These are phyloP conservation scores for Pristionchus fissidentatus DNA, from an alignment of 2,888 invertebrate genomes.

Conservation along the genomic window DNA sequence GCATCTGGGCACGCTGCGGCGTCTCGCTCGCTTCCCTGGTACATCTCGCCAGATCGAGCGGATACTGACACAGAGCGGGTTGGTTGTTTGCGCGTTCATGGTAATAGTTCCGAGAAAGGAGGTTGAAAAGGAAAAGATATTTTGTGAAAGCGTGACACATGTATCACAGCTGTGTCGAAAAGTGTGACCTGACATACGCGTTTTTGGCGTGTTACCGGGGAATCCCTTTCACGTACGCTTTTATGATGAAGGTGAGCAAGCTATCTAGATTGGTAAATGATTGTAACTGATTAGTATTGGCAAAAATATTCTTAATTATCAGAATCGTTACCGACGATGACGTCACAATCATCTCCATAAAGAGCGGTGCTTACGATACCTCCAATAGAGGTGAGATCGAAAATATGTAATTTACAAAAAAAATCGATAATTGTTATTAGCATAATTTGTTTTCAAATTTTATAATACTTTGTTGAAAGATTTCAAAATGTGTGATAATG, in stretches of 20 bases:
- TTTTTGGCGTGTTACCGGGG: too few relatives aligned
- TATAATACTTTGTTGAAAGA: too few relatives aligned
- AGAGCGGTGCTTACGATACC: background rate
- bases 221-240: too few relatives aligned
- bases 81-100: background rate
- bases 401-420: background rate
- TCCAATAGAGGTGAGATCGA: background rate
- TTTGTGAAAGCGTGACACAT: too few relatives aligned
- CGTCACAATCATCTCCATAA: conserved; percentile 44
- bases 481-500: background rate
- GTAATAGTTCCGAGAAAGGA: too few relatives aligned
- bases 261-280: too few relatives aligned
- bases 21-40: conserved; percentile 25
- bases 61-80: conserved; percentile 47
- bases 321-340: conserved; percentile 45
- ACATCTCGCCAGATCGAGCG: conserved; percentile 23
- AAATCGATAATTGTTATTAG: background rate
- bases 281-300: background rate
- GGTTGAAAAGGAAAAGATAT: too few relatives aligned
- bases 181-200: too few relatives aligned
- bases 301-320: background rate
- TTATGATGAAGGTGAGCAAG: too few relatives aligned
- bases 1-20: conserved; percentile 53
- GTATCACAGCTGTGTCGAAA: too few relatives aligned
- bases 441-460: too few relatives aligned